Base-by-base conservation (phyloP, 23 tunicate genomes). In the Halocynthia aurantium region DNA sequence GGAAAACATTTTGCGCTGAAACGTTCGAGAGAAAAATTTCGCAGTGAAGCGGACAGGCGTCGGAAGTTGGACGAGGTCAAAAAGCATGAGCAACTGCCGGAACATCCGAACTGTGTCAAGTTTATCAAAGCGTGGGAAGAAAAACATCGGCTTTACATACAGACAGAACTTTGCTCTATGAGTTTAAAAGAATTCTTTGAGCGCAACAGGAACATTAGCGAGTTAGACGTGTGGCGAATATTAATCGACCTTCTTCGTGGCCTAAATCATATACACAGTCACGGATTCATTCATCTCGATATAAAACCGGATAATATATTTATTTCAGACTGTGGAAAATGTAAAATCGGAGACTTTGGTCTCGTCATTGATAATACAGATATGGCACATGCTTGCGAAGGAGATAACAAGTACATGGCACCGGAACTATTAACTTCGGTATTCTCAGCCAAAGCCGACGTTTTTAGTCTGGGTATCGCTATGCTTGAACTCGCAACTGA, bases 51-150 rank as follows among this genome's bases (percentile, higher is more conserved):
- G 5, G 95, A 88, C 57, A 80, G 97, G 57, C 62, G 73, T 21
- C 71, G 90, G 50, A 91, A 85, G 51, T 76, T 91, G 50, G 90
- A 85, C 56, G 97, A 91, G 86, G 97, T 91, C 0, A 71, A 77
- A 62, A 85, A 85, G 52, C 90, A 80, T 67, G 97, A 91, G 67
- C 73, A 52, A 69, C 70, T 91, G 50, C 97, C 97, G 10, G 51
- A 22, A 50, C 97, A 91, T 57, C 84, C 81, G 60, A 91, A 91
- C 57, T 85, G 89, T 65, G 81, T 91, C 15, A 80, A 82, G 51
- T 91, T 91, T 71, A 82, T 81, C 8, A 85, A 91, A 66, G 97
- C 97, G 21, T 91, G 97, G 97, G 97, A 91, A 52, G 97, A 91
- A 81, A 91, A 82, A 51, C 86, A 85, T 50, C 79, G 87, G 22